Conservation (phyloP, 2,113 vertebrate species). For the Cephalopholis sonnerati region DNA sequence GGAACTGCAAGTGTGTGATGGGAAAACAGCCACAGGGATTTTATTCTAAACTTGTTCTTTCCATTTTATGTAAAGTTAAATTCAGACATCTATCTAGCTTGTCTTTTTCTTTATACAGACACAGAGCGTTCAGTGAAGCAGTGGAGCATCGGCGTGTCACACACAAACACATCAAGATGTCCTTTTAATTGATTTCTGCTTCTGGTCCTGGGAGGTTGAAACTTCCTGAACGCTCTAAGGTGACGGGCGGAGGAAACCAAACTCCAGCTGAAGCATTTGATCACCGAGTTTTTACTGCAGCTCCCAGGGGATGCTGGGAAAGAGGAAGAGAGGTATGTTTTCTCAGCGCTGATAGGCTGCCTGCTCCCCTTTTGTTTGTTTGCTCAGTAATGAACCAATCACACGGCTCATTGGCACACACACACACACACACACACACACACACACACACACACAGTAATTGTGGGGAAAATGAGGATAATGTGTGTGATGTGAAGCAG, state of each 20-base stretch:
- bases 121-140: too few relatives aligned
- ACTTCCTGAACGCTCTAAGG: neutral
- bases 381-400: constrained; percentile 34
- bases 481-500: constrained; percentile 31
- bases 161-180: neutral
- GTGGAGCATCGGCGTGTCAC: neutral
- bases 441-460: constrained; percentile 4
- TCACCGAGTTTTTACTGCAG: neutral
- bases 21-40: neutral
- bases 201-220: neutral
- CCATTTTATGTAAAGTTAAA: too few relatives aligned
- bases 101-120: too few relatives aligned
- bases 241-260: neutral
- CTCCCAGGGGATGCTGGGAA: constrained; percentile 5
- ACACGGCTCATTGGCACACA: constrained; percentile 29
- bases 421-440: constrained; percentile 7
- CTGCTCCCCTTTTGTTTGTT: constrained; percentile 12
- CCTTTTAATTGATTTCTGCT: neutral
- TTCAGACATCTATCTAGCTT: too few relatives aligned
- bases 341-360: constrained; percentile 11
- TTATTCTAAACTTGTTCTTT: neutral
- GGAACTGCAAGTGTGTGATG: neutral
- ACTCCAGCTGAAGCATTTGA: neutral
- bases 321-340: neutral
- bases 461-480: constrained; percentile 8